These are phyloP conservation scores for Cistogaster globosa DNA, from an alignment of 2,888 invertebrate genomes.

Conservation along the genomic window DNA sequence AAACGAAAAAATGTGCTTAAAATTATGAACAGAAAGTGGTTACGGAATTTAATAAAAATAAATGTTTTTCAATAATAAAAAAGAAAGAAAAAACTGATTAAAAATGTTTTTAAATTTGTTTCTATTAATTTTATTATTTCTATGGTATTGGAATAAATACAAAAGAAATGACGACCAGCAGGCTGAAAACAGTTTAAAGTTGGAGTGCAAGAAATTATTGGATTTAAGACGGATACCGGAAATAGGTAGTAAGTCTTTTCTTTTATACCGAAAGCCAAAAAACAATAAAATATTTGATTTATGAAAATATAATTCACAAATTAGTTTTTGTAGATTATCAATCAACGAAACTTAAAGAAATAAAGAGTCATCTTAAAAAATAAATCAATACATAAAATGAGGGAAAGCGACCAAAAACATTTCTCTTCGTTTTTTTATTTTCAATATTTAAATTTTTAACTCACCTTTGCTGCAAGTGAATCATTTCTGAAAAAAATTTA, in stretches of 20 bases:
- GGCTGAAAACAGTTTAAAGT: neutral
- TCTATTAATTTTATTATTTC: conserved; percentile 15
- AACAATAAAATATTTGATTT: neutral
- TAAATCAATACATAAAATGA: no score
- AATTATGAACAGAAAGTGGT: neutral
- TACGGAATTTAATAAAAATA: neutral
- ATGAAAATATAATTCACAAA: neutral
- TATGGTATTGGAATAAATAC: conserved; percentile 52
- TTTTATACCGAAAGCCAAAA: neutral
- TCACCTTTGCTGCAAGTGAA: no score
- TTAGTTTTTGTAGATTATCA: neutral
- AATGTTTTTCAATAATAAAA: conserved; percentile 2
- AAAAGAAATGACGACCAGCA: conserved; percentile 16
- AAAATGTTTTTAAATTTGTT: conserved; percentile 54
- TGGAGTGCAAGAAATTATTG: conserved; percentile 16
- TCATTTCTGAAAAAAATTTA: no score
- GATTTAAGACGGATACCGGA: conserved; percentile 54
- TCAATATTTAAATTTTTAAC: no score
- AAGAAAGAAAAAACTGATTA: no score
- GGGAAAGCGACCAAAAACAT: no score
- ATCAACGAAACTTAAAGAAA: no score
- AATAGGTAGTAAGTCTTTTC: conserved; percentile 54
- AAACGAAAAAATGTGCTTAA: conserved; percentile 7
- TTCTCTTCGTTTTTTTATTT: no score
- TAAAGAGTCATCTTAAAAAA: no score